Conservation (phyloP, 2,888 invertebrate genomes). For the Cheilosia scutellata region DNA sequence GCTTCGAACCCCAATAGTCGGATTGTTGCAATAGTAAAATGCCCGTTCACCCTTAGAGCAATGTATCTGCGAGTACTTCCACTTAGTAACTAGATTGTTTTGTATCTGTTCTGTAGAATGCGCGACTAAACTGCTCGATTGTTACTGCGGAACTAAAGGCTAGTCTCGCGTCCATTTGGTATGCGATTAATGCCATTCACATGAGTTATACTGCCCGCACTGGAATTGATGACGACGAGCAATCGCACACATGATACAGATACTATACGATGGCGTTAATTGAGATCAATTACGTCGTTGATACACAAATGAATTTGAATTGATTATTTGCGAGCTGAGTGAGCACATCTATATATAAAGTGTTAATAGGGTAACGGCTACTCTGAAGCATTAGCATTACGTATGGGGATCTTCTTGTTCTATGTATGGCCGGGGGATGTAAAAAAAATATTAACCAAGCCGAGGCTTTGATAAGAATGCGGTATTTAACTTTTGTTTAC, state of each 20-base stretch:
- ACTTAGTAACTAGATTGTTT: conserved; percentile 64
- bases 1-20: conserved; percentile 43
- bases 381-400: background rate
- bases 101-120: conserved; percentile 17
- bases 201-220: conserved; percentile 15
- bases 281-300: conserved; percentile 75
- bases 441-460: background rate
- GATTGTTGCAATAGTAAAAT: conserved; percentile 13
- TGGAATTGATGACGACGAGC: conserved; percentile 69
- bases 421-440: background rate
- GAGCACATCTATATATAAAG: background rate
- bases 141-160: conserved; percentile 74
- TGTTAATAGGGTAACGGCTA: conserved; percentile 10
- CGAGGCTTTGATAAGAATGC: conserved; percentile 23
- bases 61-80: conserved; percentile 37
- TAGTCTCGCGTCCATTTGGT: conserved; percentile 43
- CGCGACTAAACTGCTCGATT: conserved; percentile 64
- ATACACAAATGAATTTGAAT: conserved; percentile 71
- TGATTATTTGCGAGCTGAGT: conserved; percentile 62
- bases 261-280: conserved; percentile 55
- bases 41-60: conserved; percentile 45
- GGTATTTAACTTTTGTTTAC: conserved; percentile 31
- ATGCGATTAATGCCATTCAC: conserved; percentile 53
- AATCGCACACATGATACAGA: conserved; percentile 7
- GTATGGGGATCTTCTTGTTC: conserved; percentile 24